These are phyloP conservation scores for Sebastes melanostomus DNA, from an alignment of 2,797 vertebrate genomes.

Conservation along the genomic window DNA sequence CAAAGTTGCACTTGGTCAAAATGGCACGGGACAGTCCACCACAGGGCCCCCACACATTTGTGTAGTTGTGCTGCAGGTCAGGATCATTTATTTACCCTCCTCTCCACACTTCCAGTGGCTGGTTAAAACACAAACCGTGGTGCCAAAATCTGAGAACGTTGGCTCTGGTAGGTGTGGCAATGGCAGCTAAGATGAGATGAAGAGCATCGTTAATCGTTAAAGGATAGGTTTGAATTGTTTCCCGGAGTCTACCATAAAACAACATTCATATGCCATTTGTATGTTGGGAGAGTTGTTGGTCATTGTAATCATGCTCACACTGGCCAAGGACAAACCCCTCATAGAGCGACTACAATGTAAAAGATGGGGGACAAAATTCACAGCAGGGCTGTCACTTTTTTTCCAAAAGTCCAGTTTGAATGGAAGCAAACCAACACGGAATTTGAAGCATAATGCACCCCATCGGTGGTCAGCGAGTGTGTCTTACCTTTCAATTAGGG, in stretches of 20 bases:
- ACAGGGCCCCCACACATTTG: neutral
- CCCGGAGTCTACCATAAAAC: neutral
- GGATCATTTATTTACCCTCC: neutral
- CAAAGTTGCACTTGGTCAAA: neutral
- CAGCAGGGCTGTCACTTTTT: neutral
- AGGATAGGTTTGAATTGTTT: neutral
- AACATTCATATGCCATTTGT: neutral
- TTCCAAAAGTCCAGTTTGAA: neutral
- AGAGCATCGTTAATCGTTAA: neutral
- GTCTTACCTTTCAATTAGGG: neutral
- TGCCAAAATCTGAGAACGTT: neutral
- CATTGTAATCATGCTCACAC: neutral
- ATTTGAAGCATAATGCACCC: too few species aligned
- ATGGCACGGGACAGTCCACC: neutral
- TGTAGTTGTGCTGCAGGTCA: neutral
- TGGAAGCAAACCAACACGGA: neutral
- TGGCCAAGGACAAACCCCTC: neutral
- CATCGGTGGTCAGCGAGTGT: neutral
- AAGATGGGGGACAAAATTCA: too few species aligned
- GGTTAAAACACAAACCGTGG: neutral
- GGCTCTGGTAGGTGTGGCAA: neutral
- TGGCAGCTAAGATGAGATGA: neutral
- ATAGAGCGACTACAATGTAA: neutral
- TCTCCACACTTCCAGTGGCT: neutral
- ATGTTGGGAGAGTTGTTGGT: neutral